These are phyloP conservation scores for Phrynosoma platyrhinos DNA, from an alignment of 2,113 vertebrate species.

Conservation along the genomic window DNA sequence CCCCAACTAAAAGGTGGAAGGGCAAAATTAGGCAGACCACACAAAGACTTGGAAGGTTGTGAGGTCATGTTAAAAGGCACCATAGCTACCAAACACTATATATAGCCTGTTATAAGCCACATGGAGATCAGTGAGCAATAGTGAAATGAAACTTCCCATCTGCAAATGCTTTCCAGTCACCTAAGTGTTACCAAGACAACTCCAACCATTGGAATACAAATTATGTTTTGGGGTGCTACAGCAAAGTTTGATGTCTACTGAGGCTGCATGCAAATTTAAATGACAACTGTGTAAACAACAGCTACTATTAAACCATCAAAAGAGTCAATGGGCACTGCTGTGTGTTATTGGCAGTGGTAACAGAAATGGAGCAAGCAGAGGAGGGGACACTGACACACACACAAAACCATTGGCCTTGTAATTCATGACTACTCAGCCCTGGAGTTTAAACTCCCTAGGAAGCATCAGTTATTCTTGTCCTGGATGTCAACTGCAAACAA, in stretches of 20 bases:
- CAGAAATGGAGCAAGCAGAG: conserved; percentile 73
- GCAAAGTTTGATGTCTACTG: conserved; percentile 69
- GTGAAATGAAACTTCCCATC: conserved; percentile 82
- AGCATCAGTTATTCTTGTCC: conserved; percentile 66
- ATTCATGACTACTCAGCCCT: conserved; percentile 60
- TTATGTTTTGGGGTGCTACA: conserved; percentile 78
- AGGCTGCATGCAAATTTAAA: conserved; percentile 78
- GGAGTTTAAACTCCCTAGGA: conserved; percentile 71
- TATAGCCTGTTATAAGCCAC: conserved; percentile 72
- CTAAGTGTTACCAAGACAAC: conserved; percentile 92
- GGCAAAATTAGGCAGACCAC: conserved; percentile 15
- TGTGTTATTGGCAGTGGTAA: conserved; percentile 75
- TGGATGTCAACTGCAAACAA: conserved; percentile 59
- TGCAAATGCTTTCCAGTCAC: conserved; percentile 88
- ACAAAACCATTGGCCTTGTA: conserved; percentile 66
- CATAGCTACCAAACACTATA: conserved; percentile 67
- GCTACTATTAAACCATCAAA: conserved; percentile 81
- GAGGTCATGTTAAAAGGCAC: conserved; percentile 60
- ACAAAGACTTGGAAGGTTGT: conserved; percentile 3
- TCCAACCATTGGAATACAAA: conserved; percentile 85
- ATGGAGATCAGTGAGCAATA: conserved; percentile 74
- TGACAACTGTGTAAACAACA: conserved; percentile 84
- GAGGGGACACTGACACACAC: conserved; percentile 66
- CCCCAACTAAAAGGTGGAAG: not conserved
- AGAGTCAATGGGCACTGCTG: conserved; percentile 74